Percentiles rank a stretch among this genome's conserved stretches.
These are phyloP conservation scores for Rattus rattus DNA, from an alignment of 2,113 vertebrate species.

Conservation along the genomic window DNA sequence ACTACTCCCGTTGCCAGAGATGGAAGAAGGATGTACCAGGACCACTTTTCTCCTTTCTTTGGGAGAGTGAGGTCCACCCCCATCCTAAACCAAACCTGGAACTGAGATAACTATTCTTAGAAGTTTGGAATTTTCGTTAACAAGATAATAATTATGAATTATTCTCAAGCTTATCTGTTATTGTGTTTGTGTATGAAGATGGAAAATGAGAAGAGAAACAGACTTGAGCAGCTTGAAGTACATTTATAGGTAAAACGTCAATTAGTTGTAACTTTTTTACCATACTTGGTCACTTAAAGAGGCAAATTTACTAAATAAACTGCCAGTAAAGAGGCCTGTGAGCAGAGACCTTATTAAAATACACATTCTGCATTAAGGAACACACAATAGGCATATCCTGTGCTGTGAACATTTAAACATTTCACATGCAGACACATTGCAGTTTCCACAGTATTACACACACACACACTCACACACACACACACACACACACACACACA, in stretches of 20 bases:
- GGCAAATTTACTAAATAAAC: too few species aligned
- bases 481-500: too few species aligned
- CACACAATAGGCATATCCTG: neutral
- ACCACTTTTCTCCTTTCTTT: neutral
- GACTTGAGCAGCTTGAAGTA: neutral
- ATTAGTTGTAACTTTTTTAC: neutral
- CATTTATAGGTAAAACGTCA: neutral
- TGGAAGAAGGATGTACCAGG: neutral
- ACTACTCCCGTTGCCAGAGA: neutral
- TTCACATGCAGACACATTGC: neutral
- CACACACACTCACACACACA: too few species aligned
- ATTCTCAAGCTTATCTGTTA: neutral
- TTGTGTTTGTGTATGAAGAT: neutral
- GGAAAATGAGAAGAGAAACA: neutral
- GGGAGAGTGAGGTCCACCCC: fast-evolving
- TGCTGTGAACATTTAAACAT: neutral
- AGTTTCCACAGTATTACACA: neutral
- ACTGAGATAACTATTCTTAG: neutral
- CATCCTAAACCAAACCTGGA: neutral
- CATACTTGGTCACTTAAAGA: neutral
- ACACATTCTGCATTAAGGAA: neutral
- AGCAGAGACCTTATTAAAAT: neutral
- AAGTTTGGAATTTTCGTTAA: neutral
- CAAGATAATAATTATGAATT: neutral
- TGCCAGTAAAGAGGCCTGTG: neutral